A percentile compares a stretch with the other conserved stretches of the same genome.
These are phyloP conservation scores for Tethea ocularis DNA, from an alignment of 2,888 invertebrate genomes.

Conservation along the genomic window DNA sequence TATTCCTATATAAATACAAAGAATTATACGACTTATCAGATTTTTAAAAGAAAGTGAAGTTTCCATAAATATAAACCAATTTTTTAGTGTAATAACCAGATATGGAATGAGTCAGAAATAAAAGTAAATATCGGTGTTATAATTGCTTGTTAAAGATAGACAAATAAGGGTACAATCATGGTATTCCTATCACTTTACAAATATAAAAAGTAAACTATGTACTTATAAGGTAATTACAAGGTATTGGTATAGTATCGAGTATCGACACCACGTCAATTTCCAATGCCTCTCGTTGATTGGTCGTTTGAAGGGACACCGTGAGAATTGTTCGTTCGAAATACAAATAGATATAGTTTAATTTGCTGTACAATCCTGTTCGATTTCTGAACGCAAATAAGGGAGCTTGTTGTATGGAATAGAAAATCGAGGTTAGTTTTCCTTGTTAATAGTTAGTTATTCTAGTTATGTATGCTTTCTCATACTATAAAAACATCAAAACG, in stretches of 20 bases:
- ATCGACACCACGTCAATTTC: constrained; percentile 22
- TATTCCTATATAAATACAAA: no score
- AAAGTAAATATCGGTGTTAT: background rate
- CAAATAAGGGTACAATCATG: constrained; percentile 13
- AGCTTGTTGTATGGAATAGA: no score
- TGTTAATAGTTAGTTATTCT: no score
- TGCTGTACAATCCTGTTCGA: background rate
- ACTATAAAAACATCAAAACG: no score
- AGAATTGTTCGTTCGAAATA: constrained; percentile 10
- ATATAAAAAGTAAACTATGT: constrained; percentile 14
- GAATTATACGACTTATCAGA: background rate
- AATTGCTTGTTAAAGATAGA: background rate
- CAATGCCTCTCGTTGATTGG: constrained; percentile 10
- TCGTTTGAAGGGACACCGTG: constrained; percentile 14
- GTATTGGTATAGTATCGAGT: constrained; percentile 18
- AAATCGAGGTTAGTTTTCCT: no score
- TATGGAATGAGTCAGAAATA: background rate
- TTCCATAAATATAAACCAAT: no score
- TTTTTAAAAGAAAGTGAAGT: no score
- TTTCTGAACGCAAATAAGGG: no score
- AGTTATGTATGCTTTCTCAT: no score
- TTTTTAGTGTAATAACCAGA: background rate
- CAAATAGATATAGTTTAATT: background rate
- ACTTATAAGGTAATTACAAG: constrained; percentile 27
- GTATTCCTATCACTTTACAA: constrained; percentile 16